Conservation (phyloP, 2,888 invertebrate species). For the Eustalomyia histrio region DNA sequence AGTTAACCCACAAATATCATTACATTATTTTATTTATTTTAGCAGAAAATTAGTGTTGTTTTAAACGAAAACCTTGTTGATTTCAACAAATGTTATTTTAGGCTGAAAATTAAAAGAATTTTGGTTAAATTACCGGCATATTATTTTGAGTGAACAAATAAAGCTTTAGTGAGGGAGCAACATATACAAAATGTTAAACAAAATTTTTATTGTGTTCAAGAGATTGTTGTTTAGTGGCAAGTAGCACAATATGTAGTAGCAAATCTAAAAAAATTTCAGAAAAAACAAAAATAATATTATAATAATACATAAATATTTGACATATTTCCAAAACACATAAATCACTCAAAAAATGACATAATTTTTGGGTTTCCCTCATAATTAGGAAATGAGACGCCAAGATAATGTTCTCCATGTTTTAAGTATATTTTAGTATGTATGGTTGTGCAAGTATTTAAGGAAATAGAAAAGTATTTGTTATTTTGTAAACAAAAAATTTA, state of each 20-base stretch:
- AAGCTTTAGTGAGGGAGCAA: slow-evolving; percentile 7
- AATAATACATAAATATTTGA: slow-evolving; percentile 71
- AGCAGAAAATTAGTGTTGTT: too few relatives aligned
- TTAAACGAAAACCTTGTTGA: too few relatives aligned
- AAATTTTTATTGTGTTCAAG: neutral
- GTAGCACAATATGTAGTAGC: slow-evolving; percentile 18
- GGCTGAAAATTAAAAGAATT: too few relatives aligned
- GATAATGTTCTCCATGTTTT: slow-evolving; percentile 40
- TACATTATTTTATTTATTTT: too few relatives aligned
- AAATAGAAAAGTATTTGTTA: slow-evolving; percentile 3
- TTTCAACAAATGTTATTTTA: too few relatives aligned
- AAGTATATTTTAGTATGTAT: neutral
- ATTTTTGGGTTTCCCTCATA: slow-evolving; percentile 78
- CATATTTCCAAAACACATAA: slow-evolving; percentile 79
- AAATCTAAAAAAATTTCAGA: slow-evolving; percentile 29
- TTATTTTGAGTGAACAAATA: neutral
- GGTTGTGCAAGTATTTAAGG: neutral
- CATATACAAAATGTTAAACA: neutral
- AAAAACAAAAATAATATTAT: slow-evolving; percentile 32
- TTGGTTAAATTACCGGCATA: neutral
- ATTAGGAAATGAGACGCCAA: slow-evolving; percentile 75
- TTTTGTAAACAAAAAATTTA: neutral
- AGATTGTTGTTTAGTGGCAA: neutral
- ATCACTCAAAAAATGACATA: slow-evolving; percentile 79
- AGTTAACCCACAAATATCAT: too few relatives aligned